Percentiles rank a stretch among this genome's conserved stretches.
phyloP scores from a whole-genome alignment of 2,797 vertebrate species.

The Cossypha niveicapilla region DNA sequence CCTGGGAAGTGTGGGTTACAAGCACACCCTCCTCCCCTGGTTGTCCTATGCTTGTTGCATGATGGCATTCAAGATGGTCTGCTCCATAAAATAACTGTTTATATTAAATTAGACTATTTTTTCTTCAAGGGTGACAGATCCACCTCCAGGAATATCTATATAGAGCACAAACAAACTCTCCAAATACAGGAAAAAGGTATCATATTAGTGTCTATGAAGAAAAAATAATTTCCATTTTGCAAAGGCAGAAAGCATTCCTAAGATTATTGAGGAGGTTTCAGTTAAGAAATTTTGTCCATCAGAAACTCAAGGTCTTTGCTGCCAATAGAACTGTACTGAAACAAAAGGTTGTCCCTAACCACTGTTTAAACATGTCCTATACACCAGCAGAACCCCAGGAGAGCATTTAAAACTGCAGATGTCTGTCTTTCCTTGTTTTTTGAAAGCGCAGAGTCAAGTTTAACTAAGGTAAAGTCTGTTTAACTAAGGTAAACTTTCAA shows the following conservation, averaged over 20 bases:
- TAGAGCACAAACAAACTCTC: background rate
- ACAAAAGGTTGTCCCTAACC: background rate
- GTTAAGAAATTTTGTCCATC: background rate
- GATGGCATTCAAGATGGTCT: background rate
- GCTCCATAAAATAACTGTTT: background rate
- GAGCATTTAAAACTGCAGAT: background rate
- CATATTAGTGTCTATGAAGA: background rate
- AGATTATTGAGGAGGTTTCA: background rate
- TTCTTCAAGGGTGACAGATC: background rate
- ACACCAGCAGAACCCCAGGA: background rate
- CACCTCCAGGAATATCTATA: background rate
- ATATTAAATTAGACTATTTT: background rate
- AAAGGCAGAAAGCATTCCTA: background rate
- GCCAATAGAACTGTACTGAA: background rate
- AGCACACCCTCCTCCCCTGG: rapidly evolving
- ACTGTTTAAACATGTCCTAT: background rate
- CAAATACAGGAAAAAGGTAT: background rate
- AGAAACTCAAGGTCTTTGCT: background rate
- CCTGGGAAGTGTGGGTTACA: background rate
- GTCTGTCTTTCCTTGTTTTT: background rate
- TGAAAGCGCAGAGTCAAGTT: background rate
- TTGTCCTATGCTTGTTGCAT: background rate
- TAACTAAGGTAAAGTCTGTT: background rate
- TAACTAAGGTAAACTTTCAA: background rate
- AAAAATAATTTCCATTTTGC: background rate